Conservation (phyloP, 2,888 invertebrate genomes). For the Iphiclides podalirius region DNA sequence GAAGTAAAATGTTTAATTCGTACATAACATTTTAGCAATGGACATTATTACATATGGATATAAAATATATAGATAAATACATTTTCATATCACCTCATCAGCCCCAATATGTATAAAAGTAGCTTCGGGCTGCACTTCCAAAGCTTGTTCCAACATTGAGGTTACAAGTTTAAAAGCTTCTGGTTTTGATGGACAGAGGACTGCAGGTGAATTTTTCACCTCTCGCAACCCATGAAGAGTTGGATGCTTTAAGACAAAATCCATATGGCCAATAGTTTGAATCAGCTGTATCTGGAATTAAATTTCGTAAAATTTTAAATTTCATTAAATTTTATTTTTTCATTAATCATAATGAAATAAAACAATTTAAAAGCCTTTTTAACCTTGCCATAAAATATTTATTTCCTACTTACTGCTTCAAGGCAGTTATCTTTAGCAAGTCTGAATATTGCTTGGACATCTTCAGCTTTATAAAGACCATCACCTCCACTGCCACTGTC, state of each 20-base stretch:
- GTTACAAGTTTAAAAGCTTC: constrained; percentile 82
- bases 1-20: too few relatives aligned
- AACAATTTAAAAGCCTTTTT: too few relatives aligned
- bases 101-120: constrained; percentile 89
- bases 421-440: constrained; percentile 84
- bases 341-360: too few relatives aligned
- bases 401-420: constrained; percentile 77
- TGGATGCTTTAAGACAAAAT: constrained; percentile 88
- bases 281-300: constrained; percentile 82
- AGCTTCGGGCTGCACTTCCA: constrained; percentile 82
- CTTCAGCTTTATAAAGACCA: constrained; percentile 68
- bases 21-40: too few relatives aligned
- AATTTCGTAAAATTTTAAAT: too few relatives aligned
- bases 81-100: constrained; percentile 81
- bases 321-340: too few relatives aligned
- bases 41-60: too few relatives aligned
- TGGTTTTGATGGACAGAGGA: constrained; percentile 85
- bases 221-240: constrained; percentile 84
- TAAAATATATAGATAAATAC: too few relatives aligned
- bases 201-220: constrained; percentile 82
- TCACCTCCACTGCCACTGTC: constrained; percentile 82
- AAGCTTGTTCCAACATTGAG: constrained; percentile 85
- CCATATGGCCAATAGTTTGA: constrained; percentile 94
- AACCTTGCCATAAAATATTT: neutral
- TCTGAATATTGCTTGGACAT: constrained; percentile 83